phyloP scores from a whole-genome alignment of 2,113 vertebrate species.

The Natator depressus region DNA sequence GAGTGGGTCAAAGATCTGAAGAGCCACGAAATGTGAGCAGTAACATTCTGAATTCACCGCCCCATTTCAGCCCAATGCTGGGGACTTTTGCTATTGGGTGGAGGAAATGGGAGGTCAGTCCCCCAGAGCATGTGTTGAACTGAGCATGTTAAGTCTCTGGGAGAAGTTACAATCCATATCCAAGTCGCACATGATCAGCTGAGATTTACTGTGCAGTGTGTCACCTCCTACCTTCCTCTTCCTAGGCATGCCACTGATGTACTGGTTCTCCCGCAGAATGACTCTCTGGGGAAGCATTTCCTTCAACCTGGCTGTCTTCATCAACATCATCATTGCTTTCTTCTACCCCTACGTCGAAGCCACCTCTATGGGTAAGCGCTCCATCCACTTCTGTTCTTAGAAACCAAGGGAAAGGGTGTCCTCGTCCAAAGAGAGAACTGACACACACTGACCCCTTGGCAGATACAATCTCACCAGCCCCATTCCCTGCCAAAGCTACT shows the following conservation, averaged over 20 bases:
- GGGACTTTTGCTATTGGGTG: neutral
- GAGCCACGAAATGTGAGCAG: neutral
- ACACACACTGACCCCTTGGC: neutral
- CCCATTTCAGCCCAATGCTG: neutral
- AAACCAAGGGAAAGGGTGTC: neutral
- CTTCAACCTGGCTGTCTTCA: conserved; percentile 97
- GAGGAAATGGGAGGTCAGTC: neutral
- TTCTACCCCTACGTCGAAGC: conserved; percentile 94
- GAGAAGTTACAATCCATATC: neutral
- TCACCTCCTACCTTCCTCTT: conserved; percentile 21
- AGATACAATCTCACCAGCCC: neutral
- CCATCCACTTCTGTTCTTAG: rapidly evolving
- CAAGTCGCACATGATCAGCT: neutral
- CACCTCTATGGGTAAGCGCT: conserved; percentile 83
- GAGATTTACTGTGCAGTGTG: conserved; percentile 28
- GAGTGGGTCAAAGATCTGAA: neutral
- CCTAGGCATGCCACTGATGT: conserved; percentile 94
- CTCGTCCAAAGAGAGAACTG: rapidly evolving
- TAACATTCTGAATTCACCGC: neutral
- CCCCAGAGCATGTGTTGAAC: neutral
- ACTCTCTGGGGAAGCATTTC: conserved; percentile 97
- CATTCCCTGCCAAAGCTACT: neutral
- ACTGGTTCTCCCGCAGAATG: conserved; percentile 98
- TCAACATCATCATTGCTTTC: conserved; percentile 99
- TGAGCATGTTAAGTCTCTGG: neutral